Evolutionary conservation across 2,888 invertebrate genomes (phyloP).

Genomic region (Parascotia fuliginaria): DNA sequence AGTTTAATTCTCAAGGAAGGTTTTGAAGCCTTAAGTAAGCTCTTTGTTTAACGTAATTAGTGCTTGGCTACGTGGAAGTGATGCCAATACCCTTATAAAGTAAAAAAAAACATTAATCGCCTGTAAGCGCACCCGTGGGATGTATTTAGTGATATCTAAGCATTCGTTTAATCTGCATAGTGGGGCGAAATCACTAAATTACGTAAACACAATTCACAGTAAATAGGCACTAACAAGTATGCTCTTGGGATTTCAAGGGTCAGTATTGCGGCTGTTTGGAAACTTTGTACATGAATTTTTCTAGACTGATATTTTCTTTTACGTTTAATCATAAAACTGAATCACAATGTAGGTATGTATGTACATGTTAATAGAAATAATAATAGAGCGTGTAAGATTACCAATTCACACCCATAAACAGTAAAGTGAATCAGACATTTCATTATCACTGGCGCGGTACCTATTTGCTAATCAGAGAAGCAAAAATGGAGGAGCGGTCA

Average conservation of each 20-base stretch:
- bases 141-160: conserved; percentile 19
- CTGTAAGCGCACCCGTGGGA: background rate
- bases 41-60: conserved; percentile 1
- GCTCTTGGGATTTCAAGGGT: conserved; percentile 29
- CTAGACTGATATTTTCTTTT: background rate
- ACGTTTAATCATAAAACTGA: background rate
- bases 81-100: background rate
- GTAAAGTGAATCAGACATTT: no score
- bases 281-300: conserved; percentile 20
- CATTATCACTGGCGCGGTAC: no score
- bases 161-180: conserved; percentile 30
- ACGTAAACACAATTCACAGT: conserved; percentile 31
- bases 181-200: conserved; percentile 30
- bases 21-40: background rate
- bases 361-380: background rate
- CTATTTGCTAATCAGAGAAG: no score
- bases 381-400: background rate
- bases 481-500: no score
- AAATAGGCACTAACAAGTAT: conserved; percentile 20
- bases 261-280: conserved; percentile 21
- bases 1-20: conserved; percentile 5
- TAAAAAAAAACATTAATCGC: background rate
- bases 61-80: background rate
- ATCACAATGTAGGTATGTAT: background rate
- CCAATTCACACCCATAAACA: no score